A percentile compares a stretch with the other conserved stretches of the same genome.
Conservation (phyloP, 2,113 vertebrate genomes). For the Lathamus discolor region DNA sequence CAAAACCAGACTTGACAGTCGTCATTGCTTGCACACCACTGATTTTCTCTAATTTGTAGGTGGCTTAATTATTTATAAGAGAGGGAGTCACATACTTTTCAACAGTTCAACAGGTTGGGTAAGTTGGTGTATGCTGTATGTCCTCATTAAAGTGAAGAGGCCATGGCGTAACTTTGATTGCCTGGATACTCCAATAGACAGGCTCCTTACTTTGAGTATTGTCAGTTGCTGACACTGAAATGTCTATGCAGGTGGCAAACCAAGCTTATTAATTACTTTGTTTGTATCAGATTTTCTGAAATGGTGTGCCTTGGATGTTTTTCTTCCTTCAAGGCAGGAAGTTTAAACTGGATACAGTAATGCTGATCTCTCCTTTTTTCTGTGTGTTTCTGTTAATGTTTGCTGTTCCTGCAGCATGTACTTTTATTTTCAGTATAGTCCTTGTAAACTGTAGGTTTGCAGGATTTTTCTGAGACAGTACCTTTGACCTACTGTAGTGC, state of each 20-base stretch:
- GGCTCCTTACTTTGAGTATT: neutral
- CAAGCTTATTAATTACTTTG: constrained; percentile 31
- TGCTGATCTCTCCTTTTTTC: neutral
- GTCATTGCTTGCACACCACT: constrained; percentile 28
- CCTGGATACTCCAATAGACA: neutral
- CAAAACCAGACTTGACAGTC: constrained; percentile 56
- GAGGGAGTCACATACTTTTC: constrained; percentile 57
- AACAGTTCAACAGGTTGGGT: constrained; percentile 50
- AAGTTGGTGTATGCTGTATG: neutral
- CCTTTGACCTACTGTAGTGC: neutral
- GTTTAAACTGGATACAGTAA: neutral
- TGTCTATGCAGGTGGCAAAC: constrained; percentile 23
- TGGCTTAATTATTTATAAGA: constrained; percentile 64
- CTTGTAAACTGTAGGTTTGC: neutral
- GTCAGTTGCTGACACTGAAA: neutral
- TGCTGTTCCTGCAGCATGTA: neutral
- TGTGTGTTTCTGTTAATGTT: rapidly evolving
- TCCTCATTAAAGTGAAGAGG: constrained; percentile 26
- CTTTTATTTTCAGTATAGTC: neutral
- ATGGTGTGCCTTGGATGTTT: constrained; percentile 8
- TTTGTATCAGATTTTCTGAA: constrained; percentile 60
- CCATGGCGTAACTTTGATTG: constrained; percentile 14
- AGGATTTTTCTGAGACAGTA: neutral
- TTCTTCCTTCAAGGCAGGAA: constrained; percentile 52
- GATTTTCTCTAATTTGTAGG: constrained; percentile 63